These are phyloP conservation scores for Drosophila demipolita DNA, from an alignment of 2,888 invertebrate species.

Conservation along the genomic window DNA sequence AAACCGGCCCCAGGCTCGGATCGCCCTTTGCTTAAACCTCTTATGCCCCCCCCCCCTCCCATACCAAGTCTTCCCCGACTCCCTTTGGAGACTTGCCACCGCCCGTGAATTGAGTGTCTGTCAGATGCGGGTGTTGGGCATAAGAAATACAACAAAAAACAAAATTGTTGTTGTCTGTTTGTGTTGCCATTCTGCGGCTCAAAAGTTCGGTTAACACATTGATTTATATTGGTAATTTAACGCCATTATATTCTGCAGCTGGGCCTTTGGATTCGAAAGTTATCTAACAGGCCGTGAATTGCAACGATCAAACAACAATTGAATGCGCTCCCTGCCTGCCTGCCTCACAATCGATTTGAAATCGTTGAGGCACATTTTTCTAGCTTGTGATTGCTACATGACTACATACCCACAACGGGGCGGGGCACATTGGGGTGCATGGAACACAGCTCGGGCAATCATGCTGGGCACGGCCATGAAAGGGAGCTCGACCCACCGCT, in stretches of 20 bases:
- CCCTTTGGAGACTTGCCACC: slow-evolving; percentile 53
- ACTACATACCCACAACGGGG: slow-evolving; percentile 36
- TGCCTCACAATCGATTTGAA: slow-evolving; percentile 10
- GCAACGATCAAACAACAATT: slow-evolving; percentile 71
- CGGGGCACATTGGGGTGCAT: slow-evolving; percentile 6
- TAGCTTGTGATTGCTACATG: slow-evolving; percentile 21
- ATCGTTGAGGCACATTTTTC: background rate
- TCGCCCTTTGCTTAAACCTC: slow-evolving; percentile 57
- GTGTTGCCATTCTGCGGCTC: slow-evolving; percentile 32
- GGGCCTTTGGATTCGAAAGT: slow-evolving; percentile 52
- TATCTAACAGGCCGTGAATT: slow-evolving; percentile 68
- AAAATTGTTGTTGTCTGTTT: slow-evolving; percentile 3
- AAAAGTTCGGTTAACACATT: slow-evolving; percentile 62
- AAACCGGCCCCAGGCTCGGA: slow-evolving; percentile 54
- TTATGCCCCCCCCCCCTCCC: background rate
- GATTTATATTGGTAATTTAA: slow-evolving; percentile 78
- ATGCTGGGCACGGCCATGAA: slow-evolving; percentile 37
- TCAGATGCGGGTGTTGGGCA: slow-evolving; percentile 66
- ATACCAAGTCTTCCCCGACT: background rate
- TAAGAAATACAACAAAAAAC: background rate
- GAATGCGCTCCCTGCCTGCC: slow-evolving; percentile 9
- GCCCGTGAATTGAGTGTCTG: slow-evolving; percentile 5
- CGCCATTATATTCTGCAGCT: slow-evolving; percentile 71
- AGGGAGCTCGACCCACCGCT: slow-evolving; percentile 29
- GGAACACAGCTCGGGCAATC: slow-evolving; percentile 37